Percentiles rank a stretch among this genome's conserved stretches.
phyloP scores from a whole-genome alignment of 2,888 invertebrate species.

The Agrotis ipsilon region DNA sequence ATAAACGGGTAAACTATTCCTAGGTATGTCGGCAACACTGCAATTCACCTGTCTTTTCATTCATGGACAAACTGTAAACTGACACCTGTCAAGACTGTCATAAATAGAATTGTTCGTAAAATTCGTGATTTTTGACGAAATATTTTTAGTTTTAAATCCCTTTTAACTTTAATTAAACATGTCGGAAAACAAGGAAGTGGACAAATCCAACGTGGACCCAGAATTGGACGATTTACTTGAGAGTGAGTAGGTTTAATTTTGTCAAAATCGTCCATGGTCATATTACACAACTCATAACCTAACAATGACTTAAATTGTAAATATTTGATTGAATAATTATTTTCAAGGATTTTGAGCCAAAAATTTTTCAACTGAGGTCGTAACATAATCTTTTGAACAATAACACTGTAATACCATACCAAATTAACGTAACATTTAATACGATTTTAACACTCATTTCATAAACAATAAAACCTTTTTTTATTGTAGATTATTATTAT shows the following conservation, averaged over 20 bases:
- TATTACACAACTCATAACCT: constrained; percentile 82
- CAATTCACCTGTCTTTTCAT: constrained; percentile 15
- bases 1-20: constrained; percentile 8
- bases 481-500: too few species aligned
- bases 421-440: background rate
- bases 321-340: constrained; percentile 51
- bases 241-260: constrained; percentile 90
- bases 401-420: background rate
- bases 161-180: constrained; percentile 69
- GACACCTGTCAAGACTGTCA: constrained; percentile 48
- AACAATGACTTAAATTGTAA: constrained; percentile 47
- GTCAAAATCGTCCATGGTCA: constrained; percentile 50
- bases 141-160: constrained; percentile 60
- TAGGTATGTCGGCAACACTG: constrained; percentile 21
- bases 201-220: constrained; percentile 89
- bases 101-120: constrained; percentile 40
- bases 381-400: background rate
- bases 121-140: constrained; percentile 44
- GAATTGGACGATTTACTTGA: constrained; percentile 94
- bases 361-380: constrained; percentile 3
- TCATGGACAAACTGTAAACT: constrained; percentile 11
- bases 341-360: constrained; percentile 36
- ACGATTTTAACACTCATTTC: background rate
- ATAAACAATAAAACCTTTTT: background rate
- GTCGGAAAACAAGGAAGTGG: constrained; percentile 84